Base-by-base conservation (phyloP, 2,797 vertebrate species). In the Smutsia gigantea region DNA sequence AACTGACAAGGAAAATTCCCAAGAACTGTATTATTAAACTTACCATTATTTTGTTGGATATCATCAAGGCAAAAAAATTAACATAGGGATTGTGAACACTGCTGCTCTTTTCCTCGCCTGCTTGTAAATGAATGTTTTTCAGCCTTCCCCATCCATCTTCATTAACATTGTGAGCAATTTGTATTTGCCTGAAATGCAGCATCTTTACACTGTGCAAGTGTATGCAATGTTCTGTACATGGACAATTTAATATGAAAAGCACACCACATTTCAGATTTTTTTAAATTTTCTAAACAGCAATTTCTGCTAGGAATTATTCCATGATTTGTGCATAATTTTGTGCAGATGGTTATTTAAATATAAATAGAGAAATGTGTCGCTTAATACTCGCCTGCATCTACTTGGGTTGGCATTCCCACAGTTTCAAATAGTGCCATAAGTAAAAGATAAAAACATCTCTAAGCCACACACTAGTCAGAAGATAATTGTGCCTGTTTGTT, bases 401-500 rank as follows among this genome's bases (percentile, higher is more conserved):
- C 98, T 98, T 98, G 97, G 97, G 97, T 98, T 98, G 97, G 98
- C 97, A 96, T 98, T 96, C 97, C 97, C 93, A 97, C 98, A 98
- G 96, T 98, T 98, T 98, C 98, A 98, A 98, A 99, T 98, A 98
- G 98, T 99, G 98, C 98, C 99, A 99, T 99, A 99, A 99, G 99
- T 99, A 99, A 99, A 99, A 99, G 99, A 99, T 99, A 99, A 99
- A 99, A 99, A 99, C 99, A 99, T 99, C 99, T 99, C 98, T 99
- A 99, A 99, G 99, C 99, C 99, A 99, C 98, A 99, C 98, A 99
- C 98, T 99, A 99, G 99, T 99, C 99, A 99, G 99, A 99, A 99
- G 99, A 99, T 99, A 99, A 99, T 99, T 99, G 99, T 99, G 99
- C 99, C 99, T 99, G 99, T 99, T 99, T 98, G 98, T 99, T 99